Base-by-base conservation (phyloP, 2,797 vertebrate species). In the Oreochromis grahami region DNA sequence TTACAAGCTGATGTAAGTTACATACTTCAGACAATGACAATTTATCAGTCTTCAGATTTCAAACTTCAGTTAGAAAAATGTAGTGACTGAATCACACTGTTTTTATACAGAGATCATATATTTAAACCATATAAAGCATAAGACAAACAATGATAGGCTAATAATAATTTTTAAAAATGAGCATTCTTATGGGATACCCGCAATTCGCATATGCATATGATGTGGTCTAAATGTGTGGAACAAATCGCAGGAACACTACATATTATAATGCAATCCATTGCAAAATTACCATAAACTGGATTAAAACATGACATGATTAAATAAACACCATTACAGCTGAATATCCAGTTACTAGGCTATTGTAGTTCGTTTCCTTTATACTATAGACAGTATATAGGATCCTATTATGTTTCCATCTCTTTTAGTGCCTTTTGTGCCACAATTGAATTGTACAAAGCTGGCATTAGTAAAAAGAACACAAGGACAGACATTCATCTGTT, bases 151-250 rank as follows among this genome's bases (percentile, higher is more conserved):
- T 41, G 5, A 65, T 13, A 41, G 60, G 12, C 3, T 65, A 65
- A 79, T 78, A 87, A 87, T 84, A 80, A 82, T 38, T 77, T 38
- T 86, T 53, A 68, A 68, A 91, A 87, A 72, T 13, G 84, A 83
- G 68, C 70, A 38, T 51, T 78, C 65, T 65, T 26, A 80, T 86
- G 48, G 76, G 80, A 86, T 53, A 51, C 76, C 74, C 60, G 21
- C 79, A 82, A 70, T 91, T 90, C 81, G 81, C 79, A 53, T 72
- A 83, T 65, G 19, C 36, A 83, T 51, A 52, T 76, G 60, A 76
- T 83, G 82, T 83, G 58, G 2, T 2, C 72, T 48, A 55, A 56
- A 45, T 21, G 58, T 17, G 52, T 86, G 51, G 79, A 70, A 19
- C 21, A 85, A 84, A 84, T 77, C 5, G 13, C 41, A 82, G 76